A percentile compares a stretch with the other conserved stretches of the same genome.
Conservation (phyloP, 1,140 invertebrate species). For the Ceratosolen solmsi region DNA sequence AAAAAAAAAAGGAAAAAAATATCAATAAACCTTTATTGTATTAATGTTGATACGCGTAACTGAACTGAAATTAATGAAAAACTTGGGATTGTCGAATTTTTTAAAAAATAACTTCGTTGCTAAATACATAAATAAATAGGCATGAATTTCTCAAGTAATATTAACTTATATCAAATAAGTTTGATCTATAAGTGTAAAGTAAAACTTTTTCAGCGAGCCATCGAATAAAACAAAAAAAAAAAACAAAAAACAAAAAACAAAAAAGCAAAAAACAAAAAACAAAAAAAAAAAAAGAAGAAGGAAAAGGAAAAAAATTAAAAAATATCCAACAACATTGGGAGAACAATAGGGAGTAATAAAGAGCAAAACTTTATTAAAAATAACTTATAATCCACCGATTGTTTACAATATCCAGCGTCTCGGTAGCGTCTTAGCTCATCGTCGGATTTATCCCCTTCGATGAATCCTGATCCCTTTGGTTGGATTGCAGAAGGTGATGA, state of each 20-base stretch:
- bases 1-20: too few relatives aligned
- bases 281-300: background rate
- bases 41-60: too few relatives aligned
- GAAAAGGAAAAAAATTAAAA: background rate
- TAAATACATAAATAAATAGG: background rate
- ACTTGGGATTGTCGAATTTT: too few relatives aligned
- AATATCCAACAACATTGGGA: background rate
- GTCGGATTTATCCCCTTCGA: background rate
- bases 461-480: background rate
- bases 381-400: conserved; percentile 20
- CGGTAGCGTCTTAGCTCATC: background rate
- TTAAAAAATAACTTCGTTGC: too few relatives aligned
- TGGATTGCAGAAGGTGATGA: background rate
- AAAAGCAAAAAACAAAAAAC: background rate
- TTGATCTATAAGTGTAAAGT: background rate
- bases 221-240: background rate
- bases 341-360: background rate
- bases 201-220: background rate
- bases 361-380: conserved; percentile 23
- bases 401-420: background rate
- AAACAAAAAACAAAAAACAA: background rate
- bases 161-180: background rate
- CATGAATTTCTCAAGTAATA: background rate
- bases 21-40: too few relatives aligned
- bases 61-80: too few relatives aligned